These are phyloP conservation scores for Clavelina lepadiformis DNA, from an alignment of 23 tunicate genomes.

Conservation along the genomic window DNA sequence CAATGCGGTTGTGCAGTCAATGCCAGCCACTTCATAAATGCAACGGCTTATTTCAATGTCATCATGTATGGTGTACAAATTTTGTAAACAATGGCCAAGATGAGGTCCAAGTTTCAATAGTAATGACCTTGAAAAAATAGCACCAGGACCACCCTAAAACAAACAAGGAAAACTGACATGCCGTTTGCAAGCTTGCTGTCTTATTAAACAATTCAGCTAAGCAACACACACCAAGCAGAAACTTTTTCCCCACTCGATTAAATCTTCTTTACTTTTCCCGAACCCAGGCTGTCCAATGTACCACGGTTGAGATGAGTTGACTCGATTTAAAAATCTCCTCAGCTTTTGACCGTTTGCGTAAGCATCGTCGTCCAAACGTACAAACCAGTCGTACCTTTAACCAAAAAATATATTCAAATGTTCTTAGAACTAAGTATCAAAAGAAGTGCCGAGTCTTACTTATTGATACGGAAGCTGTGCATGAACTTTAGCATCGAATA, in stretches of 20 bases:
- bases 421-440: no score
- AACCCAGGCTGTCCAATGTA: slow-evolving; percentile 6
- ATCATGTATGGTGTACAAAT: slow-evolving; percentile 3
- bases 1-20: neutral
- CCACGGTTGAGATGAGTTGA: neutral
- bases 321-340: neutral
- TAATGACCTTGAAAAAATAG: neutral
- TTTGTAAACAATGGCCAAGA: slow-evolving; percentile 5
- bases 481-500: slow-evolving; percentile 43
- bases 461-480: slow-evolving; percentile 25
- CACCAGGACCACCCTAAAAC: neutral
- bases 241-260: no score
- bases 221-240: no score
- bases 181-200: no score
- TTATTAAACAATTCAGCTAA: no score
- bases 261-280: no score
- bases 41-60: slow-evolving; percentile 8
- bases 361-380: slow-evolving; percentile 7
- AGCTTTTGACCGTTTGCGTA: neutral
- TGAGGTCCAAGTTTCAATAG: neutral
- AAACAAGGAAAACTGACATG: no score
- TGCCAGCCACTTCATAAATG: neutral
- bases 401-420: no score
- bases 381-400: slow-evolving; percentile 10
- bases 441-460: slow-evolving; percentile 11